phyloP scores from a whole-genome alignment of 2,113 vertebrate species.

The Alosa alosa region DNA sequence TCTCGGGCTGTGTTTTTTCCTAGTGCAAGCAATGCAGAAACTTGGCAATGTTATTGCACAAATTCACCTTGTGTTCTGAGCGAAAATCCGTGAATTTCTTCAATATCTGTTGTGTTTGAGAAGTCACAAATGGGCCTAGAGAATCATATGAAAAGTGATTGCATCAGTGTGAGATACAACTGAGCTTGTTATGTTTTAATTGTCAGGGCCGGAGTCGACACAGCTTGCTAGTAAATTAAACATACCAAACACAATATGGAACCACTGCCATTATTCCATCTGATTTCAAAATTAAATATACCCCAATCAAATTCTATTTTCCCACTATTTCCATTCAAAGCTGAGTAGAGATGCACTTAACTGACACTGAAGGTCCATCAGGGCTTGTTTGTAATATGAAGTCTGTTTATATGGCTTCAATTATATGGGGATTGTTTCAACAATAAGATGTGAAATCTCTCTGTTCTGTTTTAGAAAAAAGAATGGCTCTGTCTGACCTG shows the following conservation, averaged over 20 bases:
- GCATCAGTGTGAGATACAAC: background rate
- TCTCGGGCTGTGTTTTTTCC: background rate
- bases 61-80: too few species aligned
- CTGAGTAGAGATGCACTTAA: background rate
- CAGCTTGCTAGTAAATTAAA: background rate
- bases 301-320: too few species aligned
- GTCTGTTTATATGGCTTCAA: background rate
- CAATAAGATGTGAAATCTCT: background rate
- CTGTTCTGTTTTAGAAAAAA: conserved; percentile 85
- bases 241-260: background rate
- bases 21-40: background rate
- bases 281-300: background rate
- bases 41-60: background rate
- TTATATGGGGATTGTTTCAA: background rate
- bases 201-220: background rate
- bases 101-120: background rate
- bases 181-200: background rate
- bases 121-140: too few species aligned
- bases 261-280: background rate
- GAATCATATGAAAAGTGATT: background rate
- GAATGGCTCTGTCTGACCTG: conserved; percentile 99
- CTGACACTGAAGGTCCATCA: background rate
- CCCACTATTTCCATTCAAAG: background rate
- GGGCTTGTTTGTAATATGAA: background rate
- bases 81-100: background rate